Conservation (phyloP, 2,113 vertebrate species). For the Myocastor coypus region DNA sequence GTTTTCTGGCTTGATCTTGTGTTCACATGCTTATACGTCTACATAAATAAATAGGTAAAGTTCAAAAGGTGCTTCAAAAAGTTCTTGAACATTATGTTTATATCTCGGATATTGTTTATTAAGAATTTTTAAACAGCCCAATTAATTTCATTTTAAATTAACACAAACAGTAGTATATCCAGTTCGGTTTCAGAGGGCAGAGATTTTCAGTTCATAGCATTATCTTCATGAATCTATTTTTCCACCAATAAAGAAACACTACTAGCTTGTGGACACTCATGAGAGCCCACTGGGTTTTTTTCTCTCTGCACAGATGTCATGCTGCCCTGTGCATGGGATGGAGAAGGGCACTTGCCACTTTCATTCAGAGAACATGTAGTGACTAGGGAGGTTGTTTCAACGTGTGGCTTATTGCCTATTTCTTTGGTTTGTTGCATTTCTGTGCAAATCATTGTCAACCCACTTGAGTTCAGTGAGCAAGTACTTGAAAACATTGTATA, state of each 20-base stretch:
- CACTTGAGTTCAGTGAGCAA: slow-evolving; percentile 20
- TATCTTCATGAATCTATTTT: slow-evolving; percentile 6
- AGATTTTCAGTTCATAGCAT: slow-evolving; percentile 1
- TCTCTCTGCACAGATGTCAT: slow-evolving; percentile 37
- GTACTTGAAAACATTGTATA: slow-evolving; percentile 60
- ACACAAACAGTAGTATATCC: background rate
- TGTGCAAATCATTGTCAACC: slow-evolving; percentile 50
- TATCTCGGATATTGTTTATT: background rate
- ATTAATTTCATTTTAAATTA: slow-evolving; percentile 32
- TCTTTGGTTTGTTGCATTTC: slow-evolving; percentile 62
- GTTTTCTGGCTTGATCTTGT: background rate
- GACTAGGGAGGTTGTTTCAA: background rate
- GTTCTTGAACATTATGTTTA: background rate
- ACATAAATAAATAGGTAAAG: no score
- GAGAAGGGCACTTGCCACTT: background rate
- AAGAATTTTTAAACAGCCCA: background rate
- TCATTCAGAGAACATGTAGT: background rate
- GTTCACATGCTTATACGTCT: background rate
- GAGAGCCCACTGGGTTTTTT: slow-evolving; percentile 50
- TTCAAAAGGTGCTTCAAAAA: background rate
- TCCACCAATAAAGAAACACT: background rate
- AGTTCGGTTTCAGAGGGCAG: slow-evolving; percentile 34
- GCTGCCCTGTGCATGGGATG: background rate
- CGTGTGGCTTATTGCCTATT: slow-evolving; percentile 28
- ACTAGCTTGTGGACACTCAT: slow-evolving; percentile 44